Evolutionary conservation across 2,797 vertebrate species (phyloP).

Genomic region (Oryzias dopingdopingensis): DNA sequence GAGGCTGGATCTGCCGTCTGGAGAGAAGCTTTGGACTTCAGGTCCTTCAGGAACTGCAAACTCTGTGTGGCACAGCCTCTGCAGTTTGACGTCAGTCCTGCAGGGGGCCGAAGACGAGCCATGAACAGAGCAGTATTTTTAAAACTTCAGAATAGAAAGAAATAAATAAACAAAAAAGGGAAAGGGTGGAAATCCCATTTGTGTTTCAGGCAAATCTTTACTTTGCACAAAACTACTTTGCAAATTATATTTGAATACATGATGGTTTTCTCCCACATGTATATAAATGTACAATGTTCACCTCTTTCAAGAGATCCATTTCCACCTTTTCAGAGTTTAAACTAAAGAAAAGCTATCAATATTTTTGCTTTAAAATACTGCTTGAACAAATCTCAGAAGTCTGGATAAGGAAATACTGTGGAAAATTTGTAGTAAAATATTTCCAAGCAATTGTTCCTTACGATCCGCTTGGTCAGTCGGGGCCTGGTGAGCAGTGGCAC

Average conservation of each 20-base stretch:
- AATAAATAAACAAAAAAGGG: no score
- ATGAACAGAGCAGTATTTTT: constrained; percentile 1
- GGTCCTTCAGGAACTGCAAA: constrained; percentile 78
- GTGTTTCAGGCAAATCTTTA: no score
- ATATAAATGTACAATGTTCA: no score
- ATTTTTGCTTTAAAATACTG: not conserved
- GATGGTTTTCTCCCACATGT: no score
- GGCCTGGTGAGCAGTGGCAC: constrained; percentile 90
- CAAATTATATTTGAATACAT: no score
- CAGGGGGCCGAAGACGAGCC: not conserved
- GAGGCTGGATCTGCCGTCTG: constrained; percentile 74
- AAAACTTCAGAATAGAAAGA: no score
- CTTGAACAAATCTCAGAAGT: not conserved
- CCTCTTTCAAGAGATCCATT: no score
- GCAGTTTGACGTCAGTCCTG: constrained; percentile 87
- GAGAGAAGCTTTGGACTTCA: constrained; percentile 82
- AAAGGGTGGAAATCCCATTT: no score
- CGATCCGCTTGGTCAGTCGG: constrained; percentile 85
- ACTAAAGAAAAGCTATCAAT: no score
- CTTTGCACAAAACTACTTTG: no score
- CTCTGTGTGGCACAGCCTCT: constrained; percentile 82
- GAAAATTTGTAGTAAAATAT: not conserved
- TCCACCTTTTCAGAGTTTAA: no score
- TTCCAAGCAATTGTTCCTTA: constrained; percentile 42
- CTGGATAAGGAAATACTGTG: not conserved